Evolutionary conservation across 2,113 vertebrate species (phyloP).

Genomic region (Xenopus laevis): DNA sequence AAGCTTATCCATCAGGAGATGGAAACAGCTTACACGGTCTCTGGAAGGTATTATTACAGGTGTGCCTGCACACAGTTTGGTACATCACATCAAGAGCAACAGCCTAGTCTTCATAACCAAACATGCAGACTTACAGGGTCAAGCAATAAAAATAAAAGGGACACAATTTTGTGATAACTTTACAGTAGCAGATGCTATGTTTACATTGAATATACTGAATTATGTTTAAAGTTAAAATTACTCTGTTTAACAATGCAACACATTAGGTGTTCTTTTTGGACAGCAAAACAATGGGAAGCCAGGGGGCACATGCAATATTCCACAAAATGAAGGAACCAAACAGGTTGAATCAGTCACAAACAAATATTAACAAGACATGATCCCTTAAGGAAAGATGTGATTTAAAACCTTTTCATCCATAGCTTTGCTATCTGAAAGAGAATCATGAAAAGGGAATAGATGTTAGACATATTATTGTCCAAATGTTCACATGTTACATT

Average conservation of each 20-base stretch:
- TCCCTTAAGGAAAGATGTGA: constrained; percentile 61
- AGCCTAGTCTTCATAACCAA: too few relatives aligned
- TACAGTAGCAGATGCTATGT: too few relatives aligned
- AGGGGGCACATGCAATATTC: constrained; percentile 69
- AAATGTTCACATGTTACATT: constrained; percentile 26
- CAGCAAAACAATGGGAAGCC: constrained; percentile 64
- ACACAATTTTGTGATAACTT: too few relatives aligned
- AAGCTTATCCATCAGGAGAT: constrained; percentile 25
- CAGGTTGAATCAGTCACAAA: constrained; percentile 64
- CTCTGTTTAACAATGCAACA: constrained; percentile 58
- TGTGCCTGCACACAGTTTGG: too few relatives aligned
- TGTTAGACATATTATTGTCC: constrained; percentile 65
- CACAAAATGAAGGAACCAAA: constrained; percentile 67
- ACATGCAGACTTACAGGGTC: too few relatives aligned
- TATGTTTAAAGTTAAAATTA: background rate
- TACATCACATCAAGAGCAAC: too few relatives aligned
- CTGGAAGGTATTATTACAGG: too few relatives aligned
- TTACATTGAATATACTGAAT: too few relatives aligned
- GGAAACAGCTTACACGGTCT: too few relatives aligned
- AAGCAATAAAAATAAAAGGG: too few relatives aligned
- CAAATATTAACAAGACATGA: constrained; percentile 66
- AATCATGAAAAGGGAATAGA: constrained; percentile 69
- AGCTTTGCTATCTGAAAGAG: constrained; percentile 90
- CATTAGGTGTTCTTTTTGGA: constrained; percentile 56
- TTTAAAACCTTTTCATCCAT: constrained; percentile 94